Evolutionary conservation across 2,113 vertebrate genomes (phyloP).

Genomic region (Muntiacus muntjak): DNA sequence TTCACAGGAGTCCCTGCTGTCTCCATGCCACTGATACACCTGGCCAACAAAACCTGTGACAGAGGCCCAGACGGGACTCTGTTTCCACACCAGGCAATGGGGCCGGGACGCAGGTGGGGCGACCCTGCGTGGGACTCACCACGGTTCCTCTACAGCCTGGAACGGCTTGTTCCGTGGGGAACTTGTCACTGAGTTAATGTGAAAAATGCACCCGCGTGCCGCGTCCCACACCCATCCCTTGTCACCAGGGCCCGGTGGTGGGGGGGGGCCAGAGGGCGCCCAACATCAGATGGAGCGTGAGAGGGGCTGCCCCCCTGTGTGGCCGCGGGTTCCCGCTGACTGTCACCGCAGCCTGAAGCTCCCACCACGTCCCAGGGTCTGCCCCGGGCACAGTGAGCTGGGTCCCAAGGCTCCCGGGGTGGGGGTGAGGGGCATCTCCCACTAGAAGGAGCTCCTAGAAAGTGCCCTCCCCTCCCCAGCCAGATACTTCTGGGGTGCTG

Average conservation of each 20-base stretch:
- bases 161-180: slow-evolving; percentile 52
- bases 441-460: slow-evolving; percentile 41
- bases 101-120: fast-evolving
- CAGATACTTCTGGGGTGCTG: neutral
- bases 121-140: neutral
- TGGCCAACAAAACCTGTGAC: neutral
- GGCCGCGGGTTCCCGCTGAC: neutral
- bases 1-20: fast-evolving
- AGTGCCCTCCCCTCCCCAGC: slow-evolving; percentile 3
- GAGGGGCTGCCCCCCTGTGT: neutral
- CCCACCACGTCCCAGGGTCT: slow-evolving; percentile 43
- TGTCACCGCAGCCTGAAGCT: neutral
- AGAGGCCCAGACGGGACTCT: neutral
- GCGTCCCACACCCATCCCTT: neutral
- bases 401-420: slow-evolving; percentile 47
- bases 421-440: slow-evolving; percentile 29
- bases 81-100: neutral
- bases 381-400: slow-evolving; percentile 40
- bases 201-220: neutral
- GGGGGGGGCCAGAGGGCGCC: neutral
- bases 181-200: slow-evolving; percentile 35
- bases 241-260: slow-evolving; percentile 45
- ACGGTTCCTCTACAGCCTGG: slow-evolving; percentile 35
- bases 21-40: neutral
- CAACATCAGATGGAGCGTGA: neutral